Conservation (phyloP, 2,113 vertebrate genomes). For the Sus scrofa region T2T-Sscrofa CM000812.6:198082001-198082500, state of each 20-base stretch:
- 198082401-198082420: background rate
- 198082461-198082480: background rate
- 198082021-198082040: constrained; percentile 61
- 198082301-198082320: background rate
- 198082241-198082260: constrained; percentile 48
- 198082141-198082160: constrained; percentile 60
- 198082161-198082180: constrained; percentile 58
- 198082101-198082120: constrained; percentile 77
- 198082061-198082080: constrained; percentile 58
- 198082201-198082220: background rate
- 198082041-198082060: constrained; percentile 34
- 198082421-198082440: background rate
- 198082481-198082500: background rate
- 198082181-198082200: constrained; percentile 59
- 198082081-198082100: constrained; percentile 46
- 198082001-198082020: constrained; percentile 60
- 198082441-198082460: background rate
- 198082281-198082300: constrained; percentile 55
- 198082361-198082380: background rate
- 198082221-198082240: constrained; percentile 73
- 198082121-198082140: constrained; percentile 71
- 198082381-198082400: constrained; percentile 45
- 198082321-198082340: background rate
- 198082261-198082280: background rate
- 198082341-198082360: constrained; percentile 18